These are phyloP conservation scores for Lasioglossum malachurum DNA, from an alignment of 2,888 invertebrate species.

Conservation along the genomic window DNA sequence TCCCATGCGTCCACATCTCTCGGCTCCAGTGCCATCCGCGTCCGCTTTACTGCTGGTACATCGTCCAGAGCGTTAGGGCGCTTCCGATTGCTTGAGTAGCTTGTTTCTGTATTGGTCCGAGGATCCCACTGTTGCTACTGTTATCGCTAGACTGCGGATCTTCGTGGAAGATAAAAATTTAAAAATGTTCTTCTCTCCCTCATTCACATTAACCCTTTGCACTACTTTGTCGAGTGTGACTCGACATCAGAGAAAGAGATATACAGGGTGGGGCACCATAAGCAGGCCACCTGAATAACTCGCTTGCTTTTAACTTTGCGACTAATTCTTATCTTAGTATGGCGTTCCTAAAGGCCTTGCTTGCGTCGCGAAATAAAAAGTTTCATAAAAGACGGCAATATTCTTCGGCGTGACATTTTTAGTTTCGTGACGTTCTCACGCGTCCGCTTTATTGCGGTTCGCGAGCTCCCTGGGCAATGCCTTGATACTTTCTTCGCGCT, in stretches of 20 bases:
- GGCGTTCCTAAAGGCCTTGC: not conserved
- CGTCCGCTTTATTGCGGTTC: not conserved
- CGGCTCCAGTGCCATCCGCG: not conserved
- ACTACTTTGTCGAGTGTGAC: no score
- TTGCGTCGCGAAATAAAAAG: not conserved
- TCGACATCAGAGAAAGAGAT: no score
- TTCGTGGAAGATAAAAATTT: no score
- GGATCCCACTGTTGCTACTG: not conserved
- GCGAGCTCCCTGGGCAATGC: not conserved
- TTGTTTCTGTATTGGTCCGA: not conserved
- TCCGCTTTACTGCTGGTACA: not conserved
- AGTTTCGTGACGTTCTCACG: not conserved
- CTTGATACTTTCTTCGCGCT: not conserved
- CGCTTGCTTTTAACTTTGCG: not conserved
- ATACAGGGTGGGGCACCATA: no score
- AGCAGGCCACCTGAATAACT: no score
- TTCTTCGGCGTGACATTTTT: not conserved
- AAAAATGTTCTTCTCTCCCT: no score
- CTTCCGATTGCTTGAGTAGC: not conserved
- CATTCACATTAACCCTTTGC: no score
- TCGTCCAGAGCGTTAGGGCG: not conserved
- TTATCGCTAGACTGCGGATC: no score
- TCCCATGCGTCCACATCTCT: not conserved
- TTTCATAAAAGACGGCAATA: not conserved
- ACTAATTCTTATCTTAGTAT: not conserved